A percentile compares a stretch with the other conserved stretches of the same genome.
Evolutionary conservation across 1,140 invertebrate species (phyloP).

Genomic region (Andricus grossulariae): DNA sequence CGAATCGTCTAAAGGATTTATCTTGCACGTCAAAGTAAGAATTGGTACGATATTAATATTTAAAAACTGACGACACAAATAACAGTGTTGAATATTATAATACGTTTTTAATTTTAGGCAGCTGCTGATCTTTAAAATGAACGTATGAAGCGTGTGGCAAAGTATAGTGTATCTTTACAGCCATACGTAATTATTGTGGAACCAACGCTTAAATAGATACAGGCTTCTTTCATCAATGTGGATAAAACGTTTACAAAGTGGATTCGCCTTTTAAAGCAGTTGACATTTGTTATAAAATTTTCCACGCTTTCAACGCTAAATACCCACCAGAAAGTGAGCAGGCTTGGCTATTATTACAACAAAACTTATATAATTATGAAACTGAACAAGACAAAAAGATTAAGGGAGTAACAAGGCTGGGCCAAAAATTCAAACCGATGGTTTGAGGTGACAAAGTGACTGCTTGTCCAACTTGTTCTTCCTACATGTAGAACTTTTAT

Average conservation of each 20-base stretch:
- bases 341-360: slow-evolving; percentile 47
- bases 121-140: background rate
- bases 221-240: no score
- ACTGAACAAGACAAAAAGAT: no score
- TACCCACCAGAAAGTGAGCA: slow-evolving; percentile 48
- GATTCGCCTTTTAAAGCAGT: no score
- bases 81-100: background rate
- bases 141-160: background rate
- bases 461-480: no score
- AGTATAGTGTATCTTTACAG: slow-evolving; percentile 32
- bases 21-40: no score
- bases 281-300: slow-evolving; percentile 46
- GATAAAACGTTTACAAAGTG: no score
- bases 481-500: no score
- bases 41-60: background rate
- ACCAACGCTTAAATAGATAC: background rate
- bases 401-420: background rate
- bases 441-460: no score
- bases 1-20: background rate
- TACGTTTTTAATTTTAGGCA: background rate
- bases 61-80: no score
- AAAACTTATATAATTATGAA: no score
- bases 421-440: no score
- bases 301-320: no score
- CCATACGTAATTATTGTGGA: slow-evolving; percentile 48